Evolutionary conservation across 2,797 vertebrate species (phyloP), one percentile per base, ranked within the genome.

Genomic region (Typhlichthys subterraneus): DNA sequence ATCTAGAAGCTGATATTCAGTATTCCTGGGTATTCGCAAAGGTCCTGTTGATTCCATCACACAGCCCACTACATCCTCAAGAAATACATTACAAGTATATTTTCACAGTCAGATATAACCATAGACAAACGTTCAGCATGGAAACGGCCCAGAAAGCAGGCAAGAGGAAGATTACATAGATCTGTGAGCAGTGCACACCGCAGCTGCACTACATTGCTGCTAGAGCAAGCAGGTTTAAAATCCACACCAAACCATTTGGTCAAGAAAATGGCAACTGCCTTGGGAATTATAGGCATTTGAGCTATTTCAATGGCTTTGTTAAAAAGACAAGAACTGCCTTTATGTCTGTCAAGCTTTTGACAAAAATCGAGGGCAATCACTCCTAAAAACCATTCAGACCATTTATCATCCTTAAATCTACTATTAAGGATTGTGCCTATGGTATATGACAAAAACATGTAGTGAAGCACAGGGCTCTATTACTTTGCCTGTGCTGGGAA

Each of bases 81-180:
- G 23, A 76, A 75, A 61, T 63, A 23, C 63, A 11, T 61, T 66
- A 72, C 68, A 48, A 71, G 76, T 57, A 79, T 76, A 75, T 83
- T 83, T 84, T 66, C 61, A 75, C 73, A 56, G 76, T 48, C 42
- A 83, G 76, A 85, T 79, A 84, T 83, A 83, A 72, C 60, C 67
- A 75, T 53, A 80, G 80, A 79, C 72, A 85, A 23, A 62, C 76
- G 88, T 89, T 88, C 76, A 88, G 85, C 85, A 85, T 47, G 56
- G 69, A 63, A 68, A 61, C 1, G 7, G 45, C 14, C 65, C 75
- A 81, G 75, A 61, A 72, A 73, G 38, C 38, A 42, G 9, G 38
- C 7, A 42, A 42, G 7, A 42, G 38, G 23, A 10, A 80, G 63
- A 79, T 74, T 80, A 64, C 55, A 12, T 38, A 42, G 72, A 62